These are phyloP conservation scores for Taphrorychus bicolor DNA, from an alignment of 2,888 invertebrate species.

Conservation along the genomic window DNA sequence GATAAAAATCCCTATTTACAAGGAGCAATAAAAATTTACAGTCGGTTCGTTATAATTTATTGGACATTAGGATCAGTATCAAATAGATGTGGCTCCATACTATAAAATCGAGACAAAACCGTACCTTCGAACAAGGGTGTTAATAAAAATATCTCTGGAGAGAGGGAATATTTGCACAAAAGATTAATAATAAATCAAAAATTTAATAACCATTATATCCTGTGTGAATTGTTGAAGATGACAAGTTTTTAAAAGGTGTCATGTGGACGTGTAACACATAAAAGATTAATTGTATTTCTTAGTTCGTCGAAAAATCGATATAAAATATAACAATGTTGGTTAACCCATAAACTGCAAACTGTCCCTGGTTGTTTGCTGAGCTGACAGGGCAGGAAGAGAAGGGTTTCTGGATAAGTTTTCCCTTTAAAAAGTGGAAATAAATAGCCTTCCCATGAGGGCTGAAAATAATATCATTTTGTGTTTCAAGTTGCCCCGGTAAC, in stretches of 20 bases:
- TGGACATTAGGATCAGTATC: constrained; percentile 9
- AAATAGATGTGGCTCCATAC: neutral
- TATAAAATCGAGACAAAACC: neutral
- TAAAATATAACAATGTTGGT: constrained; percentile 46
- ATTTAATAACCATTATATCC: constrained; percentile 41
- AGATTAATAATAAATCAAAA: constrained; percentile 40
- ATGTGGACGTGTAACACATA: constrained; percentile 39
- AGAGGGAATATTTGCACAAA: constrained; percentile 11
- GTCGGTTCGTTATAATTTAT: constrained; percentile 31
- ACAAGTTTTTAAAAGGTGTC: constrained; percentile 39
- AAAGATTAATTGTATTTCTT: constrained; percentile 41
- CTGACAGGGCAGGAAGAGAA: constrained; percentile 13
- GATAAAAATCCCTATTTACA: constrained; percentile 31
- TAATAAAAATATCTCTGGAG: neutral
- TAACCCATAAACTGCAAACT: constrained; percentile 18
- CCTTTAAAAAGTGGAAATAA: constrained; percentile 4
- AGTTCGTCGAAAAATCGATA: constrained; percentile 37
- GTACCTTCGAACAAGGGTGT: neutral
- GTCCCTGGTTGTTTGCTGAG: constrained; percentile 13
- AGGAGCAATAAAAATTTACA: constrained; percentile 25
- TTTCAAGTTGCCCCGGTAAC: no score
- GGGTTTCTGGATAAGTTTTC: constrained; percentile 5
- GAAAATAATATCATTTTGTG: neutral
- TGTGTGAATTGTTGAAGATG: constrained; percentile 40
- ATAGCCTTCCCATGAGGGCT: neutral